Evolutionary conservation across 2,888 invertebrate species (phyloP).

Genomic region (Neocrepidodera transversa): DNA sequence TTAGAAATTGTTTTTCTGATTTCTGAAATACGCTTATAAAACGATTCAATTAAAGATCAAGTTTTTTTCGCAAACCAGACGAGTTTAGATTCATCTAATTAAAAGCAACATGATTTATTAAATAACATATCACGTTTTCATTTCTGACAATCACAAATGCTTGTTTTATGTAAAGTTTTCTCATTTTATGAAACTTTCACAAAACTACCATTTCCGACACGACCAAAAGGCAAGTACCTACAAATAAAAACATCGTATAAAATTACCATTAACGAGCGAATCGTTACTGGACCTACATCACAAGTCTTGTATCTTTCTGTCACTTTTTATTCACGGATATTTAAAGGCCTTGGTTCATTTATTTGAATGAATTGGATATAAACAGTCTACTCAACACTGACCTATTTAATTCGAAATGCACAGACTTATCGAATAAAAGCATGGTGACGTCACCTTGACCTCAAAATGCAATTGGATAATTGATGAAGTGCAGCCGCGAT

Average conservation of each 20-base stretch:
- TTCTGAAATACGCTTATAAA: too few species aligned
- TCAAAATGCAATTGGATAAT: conserved; percentile 19
- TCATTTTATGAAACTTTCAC: conserved; percentile 7
- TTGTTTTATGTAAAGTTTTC: neutral
- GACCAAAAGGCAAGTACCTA: neutral
- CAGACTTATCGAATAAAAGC: conserved; percentile 30
- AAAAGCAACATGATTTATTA: neutral
- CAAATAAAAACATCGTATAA: neutral
- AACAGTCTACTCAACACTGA: conserved; percentile 33
- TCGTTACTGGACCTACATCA: conserved; percentile 8
- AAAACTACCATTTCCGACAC: conserved; percentile 8
- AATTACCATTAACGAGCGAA: conserved; percentile 8
- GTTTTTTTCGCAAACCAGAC: neutral
- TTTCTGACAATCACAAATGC: conserved; percentile 2
- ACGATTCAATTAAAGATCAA: too few species aligned
- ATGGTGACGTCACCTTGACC: conserved; percentile 27
- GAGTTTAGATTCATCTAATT: neutral
- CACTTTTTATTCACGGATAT: neutral
- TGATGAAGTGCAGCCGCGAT: conserved; percentile 10
- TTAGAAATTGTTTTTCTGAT: too few species aligned
- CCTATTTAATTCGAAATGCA: conserved; percentile 32
- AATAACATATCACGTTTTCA: conserved; percentile 8
- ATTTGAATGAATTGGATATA: conserved; percentile 25
- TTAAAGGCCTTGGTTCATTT: conserved; percentile 20
- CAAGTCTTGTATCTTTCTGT: neutral